Evolutionary conservation across 2,113 vertebrate genomes (phyloP), one percentile per base, ranked within the genome.

Genomic region (Eptesicus fuscus): DNA sequence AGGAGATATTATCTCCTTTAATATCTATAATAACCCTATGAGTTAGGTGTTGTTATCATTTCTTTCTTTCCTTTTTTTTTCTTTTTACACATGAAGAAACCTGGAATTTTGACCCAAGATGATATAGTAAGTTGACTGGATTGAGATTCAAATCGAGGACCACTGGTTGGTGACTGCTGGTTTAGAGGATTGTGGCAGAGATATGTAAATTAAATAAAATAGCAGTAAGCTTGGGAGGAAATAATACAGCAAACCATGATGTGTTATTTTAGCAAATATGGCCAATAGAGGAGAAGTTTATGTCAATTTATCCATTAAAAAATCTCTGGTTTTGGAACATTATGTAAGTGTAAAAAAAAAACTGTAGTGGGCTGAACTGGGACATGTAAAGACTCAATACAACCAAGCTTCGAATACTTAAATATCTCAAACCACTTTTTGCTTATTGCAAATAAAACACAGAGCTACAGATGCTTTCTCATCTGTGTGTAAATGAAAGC

Each of bases 401-500:
- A 76, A 94, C 94, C 79, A 86, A 95, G 91, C 95, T 96, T 94
- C 77, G 32, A 67, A 95, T 93, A 86, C 91, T 96, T 97, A 97
- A 97, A 96, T 96, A 96, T 95, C 90, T 96, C 79, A 59, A 96
- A 87, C 93, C 59, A 95, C 93, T 97, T 97, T 97, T 96, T 97
- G 96, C 96, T 97, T 96, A 95, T 93, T 97, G 94, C 91, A 96
- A 97, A 96, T 95, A 94, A 96, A 96, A 96, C 80, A 53, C 92
- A 96, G 94, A 94, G 93, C 88, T 96, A 87, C 96, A 97, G 97
- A 96, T 96, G 96, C 97, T 92, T 95, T 95, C 95, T 97, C 96
- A 97, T 97, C 96, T 97, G 96, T 96, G 96, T 97, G 96, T 97
- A 97, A 96, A 96, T 96, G 96, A 96, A 97, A 97, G 92, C 18